A percentile compares a stretch with the other conserved stretches of the same genome.
Evolutionary conservation across 2,113 vertebrate species (phyloP).

Genomic region (Redunca redunca): DNA sequence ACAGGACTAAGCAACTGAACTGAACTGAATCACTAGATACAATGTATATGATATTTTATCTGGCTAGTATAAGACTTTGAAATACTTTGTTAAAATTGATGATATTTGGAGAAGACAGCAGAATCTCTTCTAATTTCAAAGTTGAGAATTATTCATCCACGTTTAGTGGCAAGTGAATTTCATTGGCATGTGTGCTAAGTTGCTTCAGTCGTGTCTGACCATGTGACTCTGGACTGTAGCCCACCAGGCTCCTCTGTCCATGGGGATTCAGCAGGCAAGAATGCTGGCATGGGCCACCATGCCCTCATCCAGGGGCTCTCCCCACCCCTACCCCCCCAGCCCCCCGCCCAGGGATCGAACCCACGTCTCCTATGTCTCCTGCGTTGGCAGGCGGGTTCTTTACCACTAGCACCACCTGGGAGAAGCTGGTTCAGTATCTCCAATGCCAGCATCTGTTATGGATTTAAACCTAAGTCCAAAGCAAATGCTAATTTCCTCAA

Average conservation of each 20-base stretch:
- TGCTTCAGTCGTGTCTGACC: background rate
- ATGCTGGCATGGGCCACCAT: background rate
- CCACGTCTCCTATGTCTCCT: background rate
- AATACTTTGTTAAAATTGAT: background rate
- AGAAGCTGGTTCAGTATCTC: conserved; percentile 40
- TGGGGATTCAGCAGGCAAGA: background rate
- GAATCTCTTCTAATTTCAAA: conserved; percentile 1
- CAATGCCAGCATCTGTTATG: conserved; percentile 51
- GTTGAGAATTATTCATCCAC: background rate
- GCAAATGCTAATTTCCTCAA: conserved; percentile 66
- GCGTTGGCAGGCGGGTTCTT: background rate
- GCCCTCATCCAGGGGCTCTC: background rate
- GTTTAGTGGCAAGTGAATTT: background rate
- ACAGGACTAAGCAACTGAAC: background rate
- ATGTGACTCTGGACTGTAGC: background rate
- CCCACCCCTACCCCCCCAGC: background rate
- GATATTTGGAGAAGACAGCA: background rate
- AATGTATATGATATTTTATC: background rate
- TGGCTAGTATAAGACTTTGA: background rate
- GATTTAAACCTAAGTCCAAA: conserved; percentile 63
- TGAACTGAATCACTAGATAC: background rate
- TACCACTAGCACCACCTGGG: background rate
- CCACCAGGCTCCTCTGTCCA: background rate
- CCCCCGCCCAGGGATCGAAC: background rate
- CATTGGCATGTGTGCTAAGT: background rate